A percentile compares a stretch with the other conserved stretches of the same genome.
Evolutionary conservation across 2,797 vertebrate genomes (phyloP).

Genomic region (Anableps anableps): DNA sequence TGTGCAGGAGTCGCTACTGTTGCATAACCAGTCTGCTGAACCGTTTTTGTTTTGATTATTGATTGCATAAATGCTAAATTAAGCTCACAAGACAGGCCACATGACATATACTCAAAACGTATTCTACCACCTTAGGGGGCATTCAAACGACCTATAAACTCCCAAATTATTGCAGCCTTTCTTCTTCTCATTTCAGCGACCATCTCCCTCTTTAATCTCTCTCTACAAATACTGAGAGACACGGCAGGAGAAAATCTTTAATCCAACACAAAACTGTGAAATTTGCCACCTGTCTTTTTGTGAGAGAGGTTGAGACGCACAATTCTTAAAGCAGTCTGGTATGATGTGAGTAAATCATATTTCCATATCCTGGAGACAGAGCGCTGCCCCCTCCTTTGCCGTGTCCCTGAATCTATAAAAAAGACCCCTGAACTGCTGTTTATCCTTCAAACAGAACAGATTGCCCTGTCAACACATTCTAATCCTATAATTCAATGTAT

Average conservation of each 20-base stretch:
- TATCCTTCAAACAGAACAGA: constrained; percentile 1
- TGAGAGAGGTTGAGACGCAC: constrained; percentile 15
- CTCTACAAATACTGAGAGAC: constrained; percentile 22
- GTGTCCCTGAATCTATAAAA: constrained; percentile 16
- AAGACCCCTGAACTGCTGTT: constrained; percentile 11
- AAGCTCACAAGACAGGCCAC: neutral
- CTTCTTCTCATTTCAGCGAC: constrained; percentile 12
- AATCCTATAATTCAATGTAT: constrained; percentile 5
- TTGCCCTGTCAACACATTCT: constrained; percentile 11
- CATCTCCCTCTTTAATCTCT: neutral
- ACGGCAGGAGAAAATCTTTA: constrained; percentile 30
- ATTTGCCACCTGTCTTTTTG: constrained; percentile 58
- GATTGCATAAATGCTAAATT: neutral
- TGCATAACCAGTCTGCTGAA: neutral
- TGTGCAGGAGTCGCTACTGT: neutral
- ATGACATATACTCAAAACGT: constrained; percentile 36
- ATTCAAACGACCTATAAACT: constrained; percentile 27
- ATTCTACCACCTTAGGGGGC: neutral
- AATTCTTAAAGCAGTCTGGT: constrained; percentile 14
- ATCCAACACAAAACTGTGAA: constrained; percentile 54
- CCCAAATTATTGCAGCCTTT: constrained; percentile 2
- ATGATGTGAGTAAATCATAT: constrained; percentile 31
- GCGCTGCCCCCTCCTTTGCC: neutral
- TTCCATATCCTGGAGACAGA: constrained; percentile 17
- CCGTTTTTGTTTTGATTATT: neutral